Evolutionary conservation across 1,140 invertebrate species (phyloP).

Genomic region (Callitettix versicolor): DNA sequence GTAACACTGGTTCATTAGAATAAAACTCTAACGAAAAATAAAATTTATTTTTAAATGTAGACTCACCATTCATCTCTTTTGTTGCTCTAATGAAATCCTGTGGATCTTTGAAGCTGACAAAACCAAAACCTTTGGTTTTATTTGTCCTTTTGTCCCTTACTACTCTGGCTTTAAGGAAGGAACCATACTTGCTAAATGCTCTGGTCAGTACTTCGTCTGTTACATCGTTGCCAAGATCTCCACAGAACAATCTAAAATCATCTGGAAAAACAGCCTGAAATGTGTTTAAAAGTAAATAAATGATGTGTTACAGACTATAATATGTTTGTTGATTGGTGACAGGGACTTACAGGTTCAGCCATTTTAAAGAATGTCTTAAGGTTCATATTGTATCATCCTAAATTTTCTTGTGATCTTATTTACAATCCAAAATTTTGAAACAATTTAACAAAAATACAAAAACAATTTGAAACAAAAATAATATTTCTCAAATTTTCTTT

Average conservation of each 20-base stretch:
- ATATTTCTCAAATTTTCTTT: too few species aligned
- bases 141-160: constrained; percentile 93
- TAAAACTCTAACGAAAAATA: too few species aligned
- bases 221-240: constrained; percentile 97
- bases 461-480: too few species aligned
- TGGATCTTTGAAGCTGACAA: constrained; percentile 97
- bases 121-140: constrained; percentile 98
- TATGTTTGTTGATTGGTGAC: background rate
- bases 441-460: too few species aligned
- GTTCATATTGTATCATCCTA: too few species aligned
- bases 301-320: constrained; percentile 5
- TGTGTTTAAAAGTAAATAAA: too few species aligned
- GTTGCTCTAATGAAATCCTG: constrained; percentile 96
- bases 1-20: too few species aligned
- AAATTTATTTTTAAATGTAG: too few species aligned
- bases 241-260: constrained; percentile 97
- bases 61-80: constrained; percentile 91
- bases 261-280: constrained; percentile 41
- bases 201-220: constrained; percentile 90
- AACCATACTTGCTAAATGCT: constrained; percentile 91
- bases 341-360: background rate
- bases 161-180: constrained; percentile 91
- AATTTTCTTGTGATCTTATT: too few species aligned
- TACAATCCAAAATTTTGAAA: too few species aligned
- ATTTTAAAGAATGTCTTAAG: too few species aligned